Conservation (phyloP, 2,113 vertebrate genomes). For the Trinectes maculatus region DNA sequence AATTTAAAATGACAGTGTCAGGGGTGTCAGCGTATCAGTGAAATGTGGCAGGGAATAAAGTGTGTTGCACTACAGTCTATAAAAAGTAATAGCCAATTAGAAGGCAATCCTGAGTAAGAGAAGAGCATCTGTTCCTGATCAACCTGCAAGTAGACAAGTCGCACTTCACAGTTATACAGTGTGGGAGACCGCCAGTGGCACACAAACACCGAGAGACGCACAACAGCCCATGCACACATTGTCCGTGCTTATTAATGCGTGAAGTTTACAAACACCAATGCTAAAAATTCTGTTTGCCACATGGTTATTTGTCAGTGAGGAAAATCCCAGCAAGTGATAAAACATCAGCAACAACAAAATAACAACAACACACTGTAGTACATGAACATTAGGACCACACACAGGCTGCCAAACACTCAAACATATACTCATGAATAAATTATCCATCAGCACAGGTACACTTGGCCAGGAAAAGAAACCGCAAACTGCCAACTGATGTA, state of each 20-base stretch:
- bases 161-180: constrained; percentile 47
- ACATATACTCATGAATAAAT: constrained; percentile 58
- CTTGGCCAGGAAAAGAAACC: constrained; percentile 52
- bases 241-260: constrained; percentile 1
- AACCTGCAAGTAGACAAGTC: constrained; percentile 46
- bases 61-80: constrained; percentile 70
- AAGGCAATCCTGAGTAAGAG: constrained; percentile 71
- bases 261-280: constrained; percentile 12
- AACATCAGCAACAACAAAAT: constrained; percentile 5
- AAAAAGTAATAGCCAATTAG: constrained; percentile 82
- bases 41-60: constrained; percentile 66
- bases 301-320: constrained; percentile 11
- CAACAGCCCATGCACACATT: constrained; percentile 4
- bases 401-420: constrained; percentile 24
- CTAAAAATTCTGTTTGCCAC: background rate
- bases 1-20: constrained; percentile 42
- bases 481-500: constrained; percentile 45
- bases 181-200: constrained; percentile 33
- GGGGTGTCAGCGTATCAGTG: constrained; percentile 71
- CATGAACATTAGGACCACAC: constrained; percentile 3
- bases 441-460: constrained; percentile 51
- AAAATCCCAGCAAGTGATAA: no score
- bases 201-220: constrained; percentile 18
- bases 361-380: background rate
- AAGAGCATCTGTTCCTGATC: constrained; percentile 75